Percentiles rank a stretch among this genome's conserved stretches.
Conservation (phyloP, 1,140 invertebrate species). For the Diachasma alloeum region DNA sequence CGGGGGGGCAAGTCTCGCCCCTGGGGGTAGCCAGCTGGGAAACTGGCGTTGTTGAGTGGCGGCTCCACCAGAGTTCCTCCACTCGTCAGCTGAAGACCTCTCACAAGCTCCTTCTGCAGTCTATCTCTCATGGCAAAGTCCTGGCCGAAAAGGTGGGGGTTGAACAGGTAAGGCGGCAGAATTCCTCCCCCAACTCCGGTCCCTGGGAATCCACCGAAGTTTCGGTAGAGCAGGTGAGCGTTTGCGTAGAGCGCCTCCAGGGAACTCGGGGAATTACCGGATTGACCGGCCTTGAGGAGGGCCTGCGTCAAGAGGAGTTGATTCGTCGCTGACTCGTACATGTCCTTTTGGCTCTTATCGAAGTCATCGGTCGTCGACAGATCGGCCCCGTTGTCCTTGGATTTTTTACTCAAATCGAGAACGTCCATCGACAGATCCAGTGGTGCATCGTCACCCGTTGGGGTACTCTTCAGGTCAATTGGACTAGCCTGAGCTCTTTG, state of each 20-base stretch:
- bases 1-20: conserved; percentile 33
- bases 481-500: conserved; percentile 61
- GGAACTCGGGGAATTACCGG: conserved; percentile 46
- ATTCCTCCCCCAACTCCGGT: conserved; percentile 46
- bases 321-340: conserved; percentile 47
- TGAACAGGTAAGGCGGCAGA: conserved; percentile 68
- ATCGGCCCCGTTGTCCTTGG: conserved; percentile 55
- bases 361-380: background rate
- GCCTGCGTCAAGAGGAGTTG: conserved; percentile 69
- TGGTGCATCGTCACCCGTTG: conserved; percentile 66
- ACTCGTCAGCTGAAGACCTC: conserved; percentile 73
- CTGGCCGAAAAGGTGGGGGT: conserved; percentile 67
- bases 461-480: conserved; percentile 42
- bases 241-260: conserved; percentile 66
- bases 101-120: conserved; percentile 72
- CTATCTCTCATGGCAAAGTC: conserved; percentile 72
- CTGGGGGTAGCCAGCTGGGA: conserved; percentile 39
- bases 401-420: conserved; percentile 87
- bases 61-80: conserved; percentile 72
- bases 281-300: conserved; percentile 67
- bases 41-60: conserved; percentile 31
- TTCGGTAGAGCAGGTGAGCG: conserved; percentile 62
- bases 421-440: conserved; percentile 84
- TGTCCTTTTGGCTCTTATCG: conserved; percentile 26
- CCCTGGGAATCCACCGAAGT: conserved; percentile 62